phyloP scores from a whole-genome alignment of 1,140 invertebrate genomes.

The Caenorhabditis remanei region DNA sequence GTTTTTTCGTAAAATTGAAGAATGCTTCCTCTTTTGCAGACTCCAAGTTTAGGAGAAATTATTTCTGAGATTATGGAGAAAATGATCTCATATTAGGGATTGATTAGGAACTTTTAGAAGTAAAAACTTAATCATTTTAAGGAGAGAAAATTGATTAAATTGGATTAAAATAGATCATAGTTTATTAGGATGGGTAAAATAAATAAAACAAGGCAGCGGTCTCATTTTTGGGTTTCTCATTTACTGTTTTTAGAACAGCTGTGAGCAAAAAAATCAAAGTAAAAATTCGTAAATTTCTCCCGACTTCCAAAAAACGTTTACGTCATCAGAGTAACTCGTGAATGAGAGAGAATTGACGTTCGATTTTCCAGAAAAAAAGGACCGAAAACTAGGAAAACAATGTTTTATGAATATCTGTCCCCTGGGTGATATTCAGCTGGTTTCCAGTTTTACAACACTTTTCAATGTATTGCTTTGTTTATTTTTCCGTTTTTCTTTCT shows the following conservation, averaged over 20 bases:
- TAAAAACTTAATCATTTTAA: too few relatives aligned
- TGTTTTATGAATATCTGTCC: conserved; percentile 2
- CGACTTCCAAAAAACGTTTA: background rate
- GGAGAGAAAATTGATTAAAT: too few relatives aligned
- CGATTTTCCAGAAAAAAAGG: background rate
- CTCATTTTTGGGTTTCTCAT: too few relatives aligned
- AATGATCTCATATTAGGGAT: background rate
- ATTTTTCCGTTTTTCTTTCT: background rate
- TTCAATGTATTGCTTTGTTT: background rate
- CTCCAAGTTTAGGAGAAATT: background rate
- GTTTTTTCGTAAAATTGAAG: too few relatives aligned
- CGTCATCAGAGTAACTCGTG: too few relatives aligned
- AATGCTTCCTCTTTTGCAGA: background rate
- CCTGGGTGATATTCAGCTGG: background rate
- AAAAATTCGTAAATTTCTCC: too few relatives aligned
- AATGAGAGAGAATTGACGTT: background rate
- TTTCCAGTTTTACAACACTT: conserved; percentile 13
- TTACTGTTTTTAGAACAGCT: too few relatives aligned
- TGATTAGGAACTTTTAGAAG: background rate
- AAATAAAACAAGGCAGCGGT: too few relatives aligned
- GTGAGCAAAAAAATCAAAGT: too few relatives aligned
- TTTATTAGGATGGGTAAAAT: too few relatives aligned
- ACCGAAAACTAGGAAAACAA: background rate
- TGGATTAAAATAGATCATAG: too few relatives aligned
- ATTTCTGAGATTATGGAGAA: background rate